Conservation (phyloP, 1,140 invertebrate genomes). For the Formica exsecta region DNA sequence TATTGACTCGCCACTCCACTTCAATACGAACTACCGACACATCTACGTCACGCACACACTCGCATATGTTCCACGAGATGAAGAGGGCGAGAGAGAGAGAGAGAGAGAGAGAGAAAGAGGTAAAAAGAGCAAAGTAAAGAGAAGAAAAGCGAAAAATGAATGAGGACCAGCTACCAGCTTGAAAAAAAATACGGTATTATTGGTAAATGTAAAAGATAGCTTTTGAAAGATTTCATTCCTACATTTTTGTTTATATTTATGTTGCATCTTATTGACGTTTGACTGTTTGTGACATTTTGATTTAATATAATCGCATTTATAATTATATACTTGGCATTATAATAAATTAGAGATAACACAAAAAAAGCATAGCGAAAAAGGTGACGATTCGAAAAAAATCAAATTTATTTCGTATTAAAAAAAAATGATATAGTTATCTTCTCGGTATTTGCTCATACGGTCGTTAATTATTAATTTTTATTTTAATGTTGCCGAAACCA, state of each 20-base stretch:
- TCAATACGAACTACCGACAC: slow-evolving; percentile 77
- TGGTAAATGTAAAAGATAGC: slow-evolving; percentile 11
- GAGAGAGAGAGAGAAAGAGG: not conserved
- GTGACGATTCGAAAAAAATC: not conserved
- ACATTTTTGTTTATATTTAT: not conserved
- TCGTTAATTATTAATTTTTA: slow-evolving; percentile 31
- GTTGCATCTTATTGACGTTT: not conserved
- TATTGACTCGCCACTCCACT: slow-evolving; percentile 86
- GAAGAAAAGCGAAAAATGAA: slow-evolving; percentile 26
- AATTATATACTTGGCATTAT: not conserved
- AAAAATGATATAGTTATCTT: not conserved
- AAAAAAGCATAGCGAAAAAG: not conserved
- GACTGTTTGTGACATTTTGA: not conserved
- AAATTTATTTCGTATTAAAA: slow-evolving; percentile 3
- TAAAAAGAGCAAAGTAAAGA: slow-evolving; percentile 1
- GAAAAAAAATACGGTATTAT: slow-evolving; percentile 35
- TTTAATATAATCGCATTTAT: not conserved
- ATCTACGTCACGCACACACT: slow-evolving; percentile 57
- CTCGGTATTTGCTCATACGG: not conserved
- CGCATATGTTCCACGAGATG: slow-evolving; percentile 51
- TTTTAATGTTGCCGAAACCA: slow-evolving; percentile 10
- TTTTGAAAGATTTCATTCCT: slow-evolving; percentile 33
- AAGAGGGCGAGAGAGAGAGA: slow-evolving; percentile 7
- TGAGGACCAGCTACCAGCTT: not conserved
- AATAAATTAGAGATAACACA: not conserved